phyloP scores from a whole-genome alignment of 2,888 invertebrate species.

The Andricus curvator region DNA sequence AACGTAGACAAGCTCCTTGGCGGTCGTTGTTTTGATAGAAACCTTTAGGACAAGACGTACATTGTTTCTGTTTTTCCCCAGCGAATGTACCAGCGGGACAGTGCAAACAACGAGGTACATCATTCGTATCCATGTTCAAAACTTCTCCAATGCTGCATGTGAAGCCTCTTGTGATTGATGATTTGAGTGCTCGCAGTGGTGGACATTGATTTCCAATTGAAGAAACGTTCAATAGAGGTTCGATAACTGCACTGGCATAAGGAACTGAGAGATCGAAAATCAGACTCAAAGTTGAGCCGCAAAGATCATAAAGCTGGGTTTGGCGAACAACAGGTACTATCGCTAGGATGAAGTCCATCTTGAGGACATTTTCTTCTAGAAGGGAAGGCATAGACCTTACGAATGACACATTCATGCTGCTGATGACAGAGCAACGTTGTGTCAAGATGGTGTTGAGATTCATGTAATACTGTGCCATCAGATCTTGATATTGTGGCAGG shows the following conservation, averaged over 20 bases:
- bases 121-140: conserved; percentile 94
- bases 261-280: conserved; percentile 97
- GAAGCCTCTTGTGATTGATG: conserved; percentile 92
- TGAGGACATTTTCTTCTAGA: conserved; percentile 91
- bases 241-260: conserved; percentile 93
- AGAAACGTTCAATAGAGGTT: conserved; percentile 92
- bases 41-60: conserved; percentile 94
- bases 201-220: conserved; percentile 96
- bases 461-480: conserved; percentile 88
- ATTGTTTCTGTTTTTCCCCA: conserved; percentile 92
- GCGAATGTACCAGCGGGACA: conserved; percentile 98
- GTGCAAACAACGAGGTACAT: conserved; percentile 96
- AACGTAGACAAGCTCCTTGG: conserved; percentile 93
- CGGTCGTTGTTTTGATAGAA: conserved; percentile 96
- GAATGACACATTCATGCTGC: conserved; percentile 96
- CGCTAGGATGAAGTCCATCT: conserved; percentile 93
- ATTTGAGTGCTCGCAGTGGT: conserved; percentile 91
- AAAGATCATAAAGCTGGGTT: conserved; percentile 95
- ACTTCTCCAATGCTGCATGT: conserved; percentile 97
- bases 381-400: conserved; percentile 89
- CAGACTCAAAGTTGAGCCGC: conserved; percentile 94
- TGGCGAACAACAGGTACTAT: conserved; percentile 93
- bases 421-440: conserved; percentile 95
- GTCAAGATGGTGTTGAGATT: conserved; percentile 90
- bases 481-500: conserved; percentile 90